Conservation (phyloP, 2,113 vertebrate genomes). For the Theropithecus gelada region DNA sequence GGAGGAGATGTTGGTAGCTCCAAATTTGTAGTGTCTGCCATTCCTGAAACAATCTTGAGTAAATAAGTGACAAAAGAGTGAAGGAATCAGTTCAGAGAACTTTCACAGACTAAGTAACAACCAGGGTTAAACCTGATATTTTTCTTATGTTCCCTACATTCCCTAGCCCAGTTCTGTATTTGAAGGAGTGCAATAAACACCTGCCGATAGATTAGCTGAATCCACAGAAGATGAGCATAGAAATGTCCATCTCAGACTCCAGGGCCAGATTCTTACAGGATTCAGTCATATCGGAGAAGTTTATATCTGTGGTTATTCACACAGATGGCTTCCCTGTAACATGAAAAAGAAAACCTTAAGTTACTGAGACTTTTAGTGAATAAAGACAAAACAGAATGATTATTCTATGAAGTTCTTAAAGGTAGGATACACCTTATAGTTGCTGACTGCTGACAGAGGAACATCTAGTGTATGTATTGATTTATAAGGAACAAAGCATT, state of each 20-base stretch:
- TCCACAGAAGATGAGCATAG: not conserved
- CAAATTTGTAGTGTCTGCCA: not conserved
- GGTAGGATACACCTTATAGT: not conserved
- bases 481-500: conserved; percentile 4
- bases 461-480: not conserved
- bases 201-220: not conserved
- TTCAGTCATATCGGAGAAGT: not conserved
- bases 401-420: not conserved
- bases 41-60: not conserved
- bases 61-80: not conserved
- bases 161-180: not conserved
- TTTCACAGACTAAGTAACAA: not conserved
- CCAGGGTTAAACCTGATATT: not conserved
- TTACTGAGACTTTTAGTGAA: not conserved
- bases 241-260: not conserved
- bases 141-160: not conserved
- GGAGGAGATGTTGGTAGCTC: not conserved
- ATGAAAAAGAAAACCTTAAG: not conserved
- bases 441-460: not conserved
- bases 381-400: not conserved
- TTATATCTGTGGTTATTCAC: not conserved
- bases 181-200: not conserved
- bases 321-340: not conserved
- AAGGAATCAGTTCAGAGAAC: not conserved
- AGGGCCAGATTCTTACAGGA: not conserved